A percentile compares a stretch with the other conserved stretches of the same genome.
phyloP scores from a whole-genome alignment of 2,888 invertebrate genomes.

The Saturnia pavonia region DNA sequence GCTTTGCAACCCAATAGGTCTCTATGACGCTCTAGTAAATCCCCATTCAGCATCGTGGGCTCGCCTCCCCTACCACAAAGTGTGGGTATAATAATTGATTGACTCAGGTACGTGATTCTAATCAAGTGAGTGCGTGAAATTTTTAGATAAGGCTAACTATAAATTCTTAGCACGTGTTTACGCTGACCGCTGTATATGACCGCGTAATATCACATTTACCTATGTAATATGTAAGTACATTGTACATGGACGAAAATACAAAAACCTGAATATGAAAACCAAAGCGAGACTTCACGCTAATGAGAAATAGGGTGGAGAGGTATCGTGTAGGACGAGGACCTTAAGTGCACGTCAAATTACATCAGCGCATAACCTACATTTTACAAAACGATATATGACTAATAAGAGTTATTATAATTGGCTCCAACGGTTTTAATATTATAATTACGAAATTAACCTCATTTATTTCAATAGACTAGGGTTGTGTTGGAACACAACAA shows the following conservation, averaged over 20 bases:
- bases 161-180: conserved; percentile 1
- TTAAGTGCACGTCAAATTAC: conserved; percentile 2
- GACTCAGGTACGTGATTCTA: no score
- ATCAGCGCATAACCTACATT: background rate
- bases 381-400: no score
- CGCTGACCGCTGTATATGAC: conserved; percentile 3
- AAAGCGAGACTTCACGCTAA: conserved; percentile 43
- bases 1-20: no score
- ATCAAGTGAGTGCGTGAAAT: background rate
- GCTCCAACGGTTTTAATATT: no score
- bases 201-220: conserved; percentile 13
- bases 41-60: no score
- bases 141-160: background rate
- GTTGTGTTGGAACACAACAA: no score
- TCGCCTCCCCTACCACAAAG: no score
- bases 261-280: conserved; percentile 27
- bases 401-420: no score
- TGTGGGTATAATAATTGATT: no score
- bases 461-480: no score
- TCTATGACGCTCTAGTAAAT: no score
- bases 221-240: background rate
- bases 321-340: conserved; percentile 23
- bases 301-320: conserved; percentile 48
- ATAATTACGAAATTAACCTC: no score
- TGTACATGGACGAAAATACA: background rate